Evolutionary conservation across 2,797 vertebrate genomes (phyloP).

Genomic region (Lepilemur septentrionalis): DNA sequence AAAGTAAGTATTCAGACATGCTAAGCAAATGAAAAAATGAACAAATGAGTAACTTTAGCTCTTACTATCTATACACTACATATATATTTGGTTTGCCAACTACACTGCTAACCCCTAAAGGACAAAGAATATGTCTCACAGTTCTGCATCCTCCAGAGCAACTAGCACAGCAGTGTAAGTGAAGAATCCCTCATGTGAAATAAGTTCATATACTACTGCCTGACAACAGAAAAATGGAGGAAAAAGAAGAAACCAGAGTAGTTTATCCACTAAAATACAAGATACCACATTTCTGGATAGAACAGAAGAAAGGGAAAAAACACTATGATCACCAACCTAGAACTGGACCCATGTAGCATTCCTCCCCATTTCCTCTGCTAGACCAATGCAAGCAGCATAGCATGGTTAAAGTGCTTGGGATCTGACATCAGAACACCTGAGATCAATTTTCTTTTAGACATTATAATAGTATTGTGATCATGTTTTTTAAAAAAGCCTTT

Average conservation of each 20-base stretch:
- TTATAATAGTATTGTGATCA: neutral
- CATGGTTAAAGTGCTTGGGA: neutral
- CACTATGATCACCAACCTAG: neutral
- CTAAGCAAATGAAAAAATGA: neutral
- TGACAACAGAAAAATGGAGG: neutral
- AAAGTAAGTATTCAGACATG: neutral
- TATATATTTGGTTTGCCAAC: neutral
- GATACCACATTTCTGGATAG: neutral
- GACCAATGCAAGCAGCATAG: neutral
- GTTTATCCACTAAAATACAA: slow-evolving; percentile 19
- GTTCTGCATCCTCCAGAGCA: neutral
- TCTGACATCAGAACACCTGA: neutral
- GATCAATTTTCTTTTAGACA: neutral
- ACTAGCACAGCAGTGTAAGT: neutral
- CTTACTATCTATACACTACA: neutral
- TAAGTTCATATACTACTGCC: neutral
- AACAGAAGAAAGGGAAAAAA: neutral
- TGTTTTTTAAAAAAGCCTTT: neutral
- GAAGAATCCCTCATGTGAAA: neutral
- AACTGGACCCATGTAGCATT: neutral
- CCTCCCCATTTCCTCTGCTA: neutral
- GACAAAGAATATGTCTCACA: neutral
- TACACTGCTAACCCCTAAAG: neutral
- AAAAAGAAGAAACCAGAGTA: slow-evolving; percentile 4
- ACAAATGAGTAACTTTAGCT: neutral